Conservation (phyloP, 2,888 invertebrate species). For the Orthosia gracilis region DNA sequence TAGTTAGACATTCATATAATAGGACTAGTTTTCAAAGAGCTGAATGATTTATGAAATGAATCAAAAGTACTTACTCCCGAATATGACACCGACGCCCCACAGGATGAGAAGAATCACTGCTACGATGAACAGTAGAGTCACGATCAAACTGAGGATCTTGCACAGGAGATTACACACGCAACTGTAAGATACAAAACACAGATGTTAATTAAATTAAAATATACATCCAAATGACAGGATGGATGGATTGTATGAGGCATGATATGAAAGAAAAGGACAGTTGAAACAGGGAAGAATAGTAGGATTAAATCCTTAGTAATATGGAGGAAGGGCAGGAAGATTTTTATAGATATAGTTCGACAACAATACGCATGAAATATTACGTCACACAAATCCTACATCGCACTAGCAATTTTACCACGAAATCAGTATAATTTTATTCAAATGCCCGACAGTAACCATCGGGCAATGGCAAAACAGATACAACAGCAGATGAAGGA, state of each 20-base stretch:
- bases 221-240: not conserved
- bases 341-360: too few relatives aligned
- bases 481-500: too few relatives aligned
- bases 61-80: slow-evolving; percentile 60
- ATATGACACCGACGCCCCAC: slow-evolving; percentile 81
- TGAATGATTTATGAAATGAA: not conserved
- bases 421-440: too few relatives aligned
- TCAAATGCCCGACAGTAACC: too few relatives aligned
- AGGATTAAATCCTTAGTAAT: too few relatives aligned
- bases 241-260: not conserved
- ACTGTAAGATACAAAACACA: slow-evolving; percentile 68
- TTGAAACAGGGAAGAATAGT: too few relatives aligned
- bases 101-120: slow-evolving; percentile 82
- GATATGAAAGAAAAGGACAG: not conserved
- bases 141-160: slow-evolving; percentile 82
- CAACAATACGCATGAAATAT: too few relatives aligned
- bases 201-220: not conserved
- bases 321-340: too few relatives aligned
- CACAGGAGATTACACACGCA: slow-evolving; percentile 83
- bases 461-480: too few relatives aligned
- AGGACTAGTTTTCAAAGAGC: not conserved
- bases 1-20: not conserved
- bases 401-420: too few relatives aligned
- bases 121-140: slow-evolving; percentile 81
- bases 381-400: too few relatives aligned